Evolutionary conservation across 35 echinoderm and acorn worm species (phyloP).

Genomic region (Apostichopus japonicus): DNA sequence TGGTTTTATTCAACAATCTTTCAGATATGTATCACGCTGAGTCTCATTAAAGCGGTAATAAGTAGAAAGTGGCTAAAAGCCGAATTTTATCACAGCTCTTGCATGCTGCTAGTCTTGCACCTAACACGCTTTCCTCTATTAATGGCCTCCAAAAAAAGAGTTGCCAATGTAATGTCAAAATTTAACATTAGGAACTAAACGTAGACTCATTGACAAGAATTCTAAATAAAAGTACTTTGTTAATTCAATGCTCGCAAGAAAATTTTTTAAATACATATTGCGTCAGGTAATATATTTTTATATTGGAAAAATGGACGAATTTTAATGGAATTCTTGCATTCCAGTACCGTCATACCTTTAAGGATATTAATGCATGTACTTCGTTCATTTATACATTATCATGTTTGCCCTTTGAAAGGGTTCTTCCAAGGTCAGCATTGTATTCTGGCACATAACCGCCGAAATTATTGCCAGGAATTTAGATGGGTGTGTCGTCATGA

Average conservation of each 20-base stretch:
- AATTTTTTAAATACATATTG: background rate
- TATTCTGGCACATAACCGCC: slow-evolving; percentile 29
- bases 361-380: slow-evolving; percentile 17
- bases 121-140: slow-evolving; percentile 40
- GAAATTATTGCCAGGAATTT: background rate
- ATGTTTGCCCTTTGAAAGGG: slow-evolving; percentile 32
- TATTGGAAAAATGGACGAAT: background rate
- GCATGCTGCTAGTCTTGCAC: slow-evolving; percentile 20
- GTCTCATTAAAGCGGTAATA: background rate
- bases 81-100: background rate
- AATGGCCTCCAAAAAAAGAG: slow-evolving; percentile 45
- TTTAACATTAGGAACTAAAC: slow-evolving; percentile 21
- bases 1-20: background rate
- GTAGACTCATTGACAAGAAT: background rate
- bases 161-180: slow-evolving; percentile 41
- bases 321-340: background rate
- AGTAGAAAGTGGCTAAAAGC: background rate
- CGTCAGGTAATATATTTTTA: background rate
- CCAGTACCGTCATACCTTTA: background rate
- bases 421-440: slow-evolving; percentile 40
- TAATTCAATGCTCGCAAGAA: background rate
- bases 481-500: too few relatives aligned
- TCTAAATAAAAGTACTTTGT: background rate
- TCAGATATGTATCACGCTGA: background rate
- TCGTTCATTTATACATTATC: slow-evolving; percentile 38